Evolutionary conservation across 2,888 invertebrate species (phyloP).

Genomic region (Pheosia tremula): DNA sequence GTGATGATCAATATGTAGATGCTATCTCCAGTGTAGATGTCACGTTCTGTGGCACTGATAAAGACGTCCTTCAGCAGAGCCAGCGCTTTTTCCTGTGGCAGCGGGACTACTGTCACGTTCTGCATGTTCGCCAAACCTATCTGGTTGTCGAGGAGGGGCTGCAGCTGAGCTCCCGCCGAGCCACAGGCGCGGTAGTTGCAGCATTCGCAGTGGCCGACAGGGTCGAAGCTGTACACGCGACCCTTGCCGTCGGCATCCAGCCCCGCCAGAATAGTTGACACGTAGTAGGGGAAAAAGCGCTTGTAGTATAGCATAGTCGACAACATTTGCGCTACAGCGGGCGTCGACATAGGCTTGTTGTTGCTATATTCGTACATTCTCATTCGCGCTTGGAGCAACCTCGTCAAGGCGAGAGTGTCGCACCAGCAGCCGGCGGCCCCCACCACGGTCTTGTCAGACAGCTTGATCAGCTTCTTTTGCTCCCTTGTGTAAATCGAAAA

Average conservation of each 20-base stretch:
- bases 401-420: constrained; percentile 95
- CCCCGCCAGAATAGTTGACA: constrained; percentile 97
- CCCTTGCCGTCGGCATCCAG: constrained; percentile 97
- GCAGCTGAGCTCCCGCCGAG: constrained; percentile 94
- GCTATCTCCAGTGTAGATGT: constrained; percentile 98
- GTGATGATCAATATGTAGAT: constrained; percentile 94
- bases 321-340: constrained; percentile 97
- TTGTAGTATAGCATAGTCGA: constrained; percentile 98
- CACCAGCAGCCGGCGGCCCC: constrained; percentile 99
- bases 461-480: constrained; percentile 93
- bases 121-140: constrained; percentile 95
- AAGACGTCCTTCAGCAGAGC: constrained; percentile 97
- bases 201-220: constrained; percentile 97
- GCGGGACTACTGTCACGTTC: constrained; percentile 85
- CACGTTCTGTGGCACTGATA: constrained; percentile 98
- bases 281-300: constrained; percentile 99
- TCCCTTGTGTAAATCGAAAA: constrained; percentile 95
- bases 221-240: constrained; percentile 98
- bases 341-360: constrained; percentile 95
- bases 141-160: constrained; percentile 98
- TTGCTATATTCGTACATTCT: constrained; percentile 98
- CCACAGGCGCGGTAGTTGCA: constrained; percentile 95
- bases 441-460: constrained; percentile 94
- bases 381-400: constrained; percentile 93
- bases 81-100: constrained; percentile 92